Evolutionary conservation across 2,113 vertebrate species (phyloP).

Genomic region (Mobula birostris): DNA sequence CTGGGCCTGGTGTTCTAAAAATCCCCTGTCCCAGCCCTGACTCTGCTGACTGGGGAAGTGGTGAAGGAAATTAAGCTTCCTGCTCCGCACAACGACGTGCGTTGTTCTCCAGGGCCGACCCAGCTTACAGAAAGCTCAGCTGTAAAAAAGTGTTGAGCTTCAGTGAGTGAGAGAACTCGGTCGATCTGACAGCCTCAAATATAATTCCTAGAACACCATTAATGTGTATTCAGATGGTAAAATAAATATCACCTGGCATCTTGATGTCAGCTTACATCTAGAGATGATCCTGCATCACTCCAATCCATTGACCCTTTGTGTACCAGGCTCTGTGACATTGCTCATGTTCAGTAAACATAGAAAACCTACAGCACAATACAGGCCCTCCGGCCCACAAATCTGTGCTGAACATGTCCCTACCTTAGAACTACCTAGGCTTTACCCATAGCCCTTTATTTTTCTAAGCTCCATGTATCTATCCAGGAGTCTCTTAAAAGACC

Average conservation of each 20-base stretch:
- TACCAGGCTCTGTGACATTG: not conserved
- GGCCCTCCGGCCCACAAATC: no score
- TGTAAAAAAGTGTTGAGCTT: not conserved
- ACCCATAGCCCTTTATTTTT: no score
- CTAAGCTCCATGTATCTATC: no score
- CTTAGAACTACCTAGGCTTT: no score
- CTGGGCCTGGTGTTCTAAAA: not conserved
- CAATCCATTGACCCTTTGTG: not conserved
- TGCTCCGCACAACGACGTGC: not conserved
- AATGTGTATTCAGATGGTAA: not conserved
- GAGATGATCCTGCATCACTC: not conserved
- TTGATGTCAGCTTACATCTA: not conserved
- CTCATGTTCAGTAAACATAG: not conserved
- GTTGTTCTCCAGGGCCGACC: not conserved
- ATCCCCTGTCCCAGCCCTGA: not conserved
- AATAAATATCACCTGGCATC: no score
- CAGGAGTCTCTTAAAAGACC: no score
- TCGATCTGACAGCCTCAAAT: not conserved
- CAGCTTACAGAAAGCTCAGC: not conserved
- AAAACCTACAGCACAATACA: no score
- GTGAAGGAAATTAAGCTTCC: not conserved
- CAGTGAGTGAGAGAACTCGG: not conserved
- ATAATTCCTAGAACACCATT: not conserved
- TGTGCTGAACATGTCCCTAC: no score
- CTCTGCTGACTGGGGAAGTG: not conserved